phyloP scores from a whole-genome alignment of 1,140 invertebrate species.

The Papilio helenus region DNA sequence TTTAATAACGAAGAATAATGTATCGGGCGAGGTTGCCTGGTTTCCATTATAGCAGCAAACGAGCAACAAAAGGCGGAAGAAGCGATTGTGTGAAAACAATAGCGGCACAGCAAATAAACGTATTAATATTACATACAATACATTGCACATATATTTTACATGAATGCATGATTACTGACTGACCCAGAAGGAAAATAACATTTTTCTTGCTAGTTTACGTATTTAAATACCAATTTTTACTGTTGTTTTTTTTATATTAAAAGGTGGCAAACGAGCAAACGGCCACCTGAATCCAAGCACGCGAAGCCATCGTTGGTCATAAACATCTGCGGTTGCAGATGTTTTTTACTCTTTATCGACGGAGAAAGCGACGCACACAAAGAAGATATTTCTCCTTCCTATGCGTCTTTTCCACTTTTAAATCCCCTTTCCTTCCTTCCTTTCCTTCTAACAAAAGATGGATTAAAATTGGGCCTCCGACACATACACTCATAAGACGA shows the following conservation, averaged over 20 bases:
- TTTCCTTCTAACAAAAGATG: too few relatives aligned
- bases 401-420: too few relatives aligned
- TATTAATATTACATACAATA: neutral
- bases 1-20: neutral
- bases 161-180: neutral
- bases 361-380: too few relatives aligned
- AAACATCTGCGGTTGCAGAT: too few relatives aligned
- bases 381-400: too few relatives aligned
- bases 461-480: too few relatives aligned
- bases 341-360: too few relatives aligned
- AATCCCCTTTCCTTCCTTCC: too few relatives aligned
- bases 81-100: constrained; percentile 8
- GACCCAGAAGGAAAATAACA: neutral
- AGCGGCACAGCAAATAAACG: neutral
- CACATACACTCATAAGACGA: too few relatives aligned
- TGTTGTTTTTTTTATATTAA: neutral
- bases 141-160: neutral
- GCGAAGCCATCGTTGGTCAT: too few relatives aligned
- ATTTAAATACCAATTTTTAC: neutral
- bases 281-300: too few relatives aligned
- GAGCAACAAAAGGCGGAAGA: constrained; percentile 10
- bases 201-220: neutral
- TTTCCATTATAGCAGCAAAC: neutral
- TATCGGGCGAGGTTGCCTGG: neutral
- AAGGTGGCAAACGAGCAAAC: too few relatives aligned